Base-by-base conservation (phyloP, 2,888 invertebrate species). In the Nemapogon koenigi region DNA sequence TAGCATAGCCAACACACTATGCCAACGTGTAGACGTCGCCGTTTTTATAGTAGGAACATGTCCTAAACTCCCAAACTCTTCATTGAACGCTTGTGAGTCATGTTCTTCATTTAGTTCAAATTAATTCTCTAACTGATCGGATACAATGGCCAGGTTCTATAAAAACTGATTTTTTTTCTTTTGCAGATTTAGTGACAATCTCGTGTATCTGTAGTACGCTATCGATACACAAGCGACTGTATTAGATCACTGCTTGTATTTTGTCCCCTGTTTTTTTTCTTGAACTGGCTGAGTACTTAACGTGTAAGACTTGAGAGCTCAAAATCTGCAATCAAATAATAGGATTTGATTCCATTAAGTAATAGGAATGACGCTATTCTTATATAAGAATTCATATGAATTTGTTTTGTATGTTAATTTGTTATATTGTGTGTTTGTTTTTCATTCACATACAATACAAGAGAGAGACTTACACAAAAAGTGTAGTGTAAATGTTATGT, bases 231-330 rank as follows among this genome's bases (percentile, higher is more conserved):
- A 36, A 13, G 27, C 10, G 36, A 27, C 18, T n/a, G 8, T 18
- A n/a, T 16, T 35, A 13, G 11, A 35, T 35, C 19, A 17, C 15
- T 6, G 18, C 22, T 22, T 36, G 25, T 36, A 36, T 26, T 15
- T 26, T 36, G 16, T 26, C 27, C 16, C 36, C 26, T 15, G 25
- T 36, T 36, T 36, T 36, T 14, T 36, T 26, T 16, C 18, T 26
- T 16, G 15, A 11, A 15, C n/a, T 15, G 15, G 16, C 25, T 25
- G 14, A 15, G 13, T n/a, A n/a, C 26, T 36, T 16, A 36, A 25
- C 10, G 36, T 25, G 15, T 16, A 25, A 11, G 16, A 16, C 14
- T 16, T 30, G 3, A 4, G 15, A n/a, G n/a, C 10, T 30, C 13
- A 11, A 28, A 28, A 30, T 30, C 4, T 30, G 7, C 4, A 14